These are phyloP conservation scores for Chrysemys picta DNA, from an alignment of 2,113 vertebrate genomes.

Conservation along the genomic window DNA sequence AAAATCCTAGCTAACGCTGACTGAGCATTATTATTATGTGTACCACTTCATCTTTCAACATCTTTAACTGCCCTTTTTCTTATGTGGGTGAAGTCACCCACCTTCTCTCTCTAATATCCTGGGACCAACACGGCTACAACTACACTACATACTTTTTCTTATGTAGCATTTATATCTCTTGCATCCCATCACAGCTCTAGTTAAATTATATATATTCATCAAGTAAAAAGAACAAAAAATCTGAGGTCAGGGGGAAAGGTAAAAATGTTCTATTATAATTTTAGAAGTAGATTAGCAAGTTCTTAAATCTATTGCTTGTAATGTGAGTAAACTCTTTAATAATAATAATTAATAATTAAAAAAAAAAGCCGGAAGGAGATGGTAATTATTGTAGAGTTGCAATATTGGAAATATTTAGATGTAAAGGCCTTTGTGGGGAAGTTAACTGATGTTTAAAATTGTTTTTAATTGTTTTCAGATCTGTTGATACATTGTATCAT, in stretches of 20 bases:
- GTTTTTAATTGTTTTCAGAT: not conserved
- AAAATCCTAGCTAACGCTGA: not conserved
- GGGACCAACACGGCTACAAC: not conserved
- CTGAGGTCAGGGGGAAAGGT: not conserved
- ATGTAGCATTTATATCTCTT: not conserved
- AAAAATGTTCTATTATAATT: conserved; percentile 16
- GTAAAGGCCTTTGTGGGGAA: not conserved
- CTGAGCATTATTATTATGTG: not conserved
- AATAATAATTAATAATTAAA: not conserved
- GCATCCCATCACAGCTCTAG: not conserved
- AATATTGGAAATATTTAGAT: not conserved
- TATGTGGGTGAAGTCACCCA: not conserved
- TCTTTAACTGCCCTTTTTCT: not conserved
- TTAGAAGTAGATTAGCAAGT: not conserved
- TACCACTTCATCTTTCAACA: not conserved
- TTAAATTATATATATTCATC: not conserved
- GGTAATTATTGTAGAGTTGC: not conserved
- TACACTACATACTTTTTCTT: not conserved
- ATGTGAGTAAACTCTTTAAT: not conserved
- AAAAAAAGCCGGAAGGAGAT: not conserved
- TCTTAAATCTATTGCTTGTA: not conserved
- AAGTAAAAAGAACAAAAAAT: not conserved
- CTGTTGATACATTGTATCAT: not conserved
- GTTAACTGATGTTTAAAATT: not conserved
- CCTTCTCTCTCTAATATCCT: not conserved